These are phyloP conservation scores for Sebastes elongatus DNA, from an alignment of 2,797 vertebrate genomes.

Conservation along the genomic window DNA sequence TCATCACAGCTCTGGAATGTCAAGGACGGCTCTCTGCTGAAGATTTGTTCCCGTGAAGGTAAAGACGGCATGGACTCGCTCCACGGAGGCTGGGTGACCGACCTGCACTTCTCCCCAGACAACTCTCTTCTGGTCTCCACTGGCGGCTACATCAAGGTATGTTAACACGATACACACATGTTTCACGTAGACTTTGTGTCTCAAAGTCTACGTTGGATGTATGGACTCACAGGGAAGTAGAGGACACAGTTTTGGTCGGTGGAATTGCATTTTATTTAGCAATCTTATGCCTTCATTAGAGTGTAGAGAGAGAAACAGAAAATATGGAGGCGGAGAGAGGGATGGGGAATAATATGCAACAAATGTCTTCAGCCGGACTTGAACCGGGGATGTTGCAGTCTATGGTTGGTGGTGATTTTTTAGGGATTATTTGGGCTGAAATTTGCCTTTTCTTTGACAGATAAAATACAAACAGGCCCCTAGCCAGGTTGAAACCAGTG, in stretches of 20 bases:
- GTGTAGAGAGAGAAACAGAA: no score
- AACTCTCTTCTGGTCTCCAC: conserved; percentile 89
- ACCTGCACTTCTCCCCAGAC: conserved; percentile 92
- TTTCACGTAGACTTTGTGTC: not conserved
- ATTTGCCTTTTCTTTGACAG: not conserved
- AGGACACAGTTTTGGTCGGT: no score
- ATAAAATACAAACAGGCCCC: not conserved
- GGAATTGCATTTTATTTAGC: not conserved
- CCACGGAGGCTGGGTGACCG: conserved; percentile 94
- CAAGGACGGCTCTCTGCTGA: conserved; percentile 84
- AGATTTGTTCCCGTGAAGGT: conserved; percentile 83
- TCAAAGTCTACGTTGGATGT: not conserved
- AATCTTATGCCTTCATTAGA: no score
- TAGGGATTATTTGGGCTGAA: not conserved
- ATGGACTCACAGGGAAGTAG: not conserved
- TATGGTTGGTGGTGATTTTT: not conserved
- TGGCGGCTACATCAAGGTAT: conserved; percentile 93
- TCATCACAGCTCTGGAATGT: conserved; percentile 88
- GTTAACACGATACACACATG: not conserved
- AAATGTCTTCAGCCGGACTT: not conserved
- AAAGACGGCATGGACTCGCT: conserved; percentile 88
- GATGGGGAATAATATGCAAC: not conserved
- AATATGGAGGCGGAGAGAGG: not conserved
- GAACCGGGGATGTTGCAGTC: not conserved
- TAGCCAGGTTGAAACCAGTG: not conserved